Conservation (phyloP, 2,888 invertebrate species). For the Proisotoma minuta region DNA sequence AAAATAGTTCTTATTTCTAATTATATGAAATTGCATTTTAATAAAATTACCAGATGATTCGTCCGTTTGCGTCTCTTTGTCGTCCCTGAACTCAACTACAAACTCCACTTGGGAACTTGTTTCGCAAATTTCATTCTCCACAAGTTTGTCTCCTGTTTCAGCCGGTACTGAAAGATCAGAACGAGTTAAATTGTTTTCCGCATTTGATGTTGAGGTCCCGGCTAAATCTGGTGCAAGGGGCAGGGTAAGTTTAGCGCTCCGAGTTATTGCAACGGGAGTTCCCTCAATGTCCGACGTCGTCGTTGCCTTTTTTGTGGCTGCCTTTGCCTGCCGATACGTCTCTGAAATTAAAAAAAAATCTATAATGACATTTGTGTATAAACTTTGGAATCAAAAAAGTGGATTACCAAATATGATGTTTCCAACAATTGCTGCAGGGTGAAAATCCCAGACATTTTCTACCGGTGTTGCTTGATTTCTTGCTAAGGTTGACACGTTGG, state of each 20-base stretch:
- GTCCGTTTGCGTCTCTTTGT: background rate
- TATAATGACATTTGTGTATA: too few relatives aligned
- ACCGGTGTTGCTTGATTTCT: background rate
- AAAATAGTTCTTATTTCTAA: background rate
- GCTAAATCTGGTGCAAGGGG: background rate
- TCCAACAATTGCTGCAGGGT: background rate
- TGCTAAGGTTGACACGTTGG: background rate
- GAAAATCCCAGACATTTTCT: background rate
- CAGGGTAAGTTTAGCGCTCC: background rate
- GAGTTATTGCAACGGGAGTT: background rate
- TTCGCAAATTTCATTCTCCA: too few relatives aligned
- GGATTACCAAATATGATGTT: too few relatives aligned
- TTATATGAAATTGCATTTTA: background rate
- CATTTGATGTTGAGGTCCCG: background rate
- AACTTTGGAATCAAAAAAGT: too few relatives aligned
- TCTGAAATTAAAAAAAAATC: too few relatives aligned
- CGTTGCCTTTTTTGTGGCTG: background rate
- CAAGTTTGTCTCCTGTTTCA: background rate
- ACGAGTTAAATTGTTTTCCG: background rate
- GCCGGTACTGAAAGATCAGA: background rate
- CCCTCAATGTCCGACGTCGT: background rate
- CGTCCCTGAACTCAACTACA: background rate
- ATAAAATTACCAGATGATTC: background rate
- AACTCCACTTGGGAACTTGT: background rate
- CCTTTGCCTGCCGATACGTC: too few relatives aligned